phyloP scores from a whole-genome alignment of 2,797 vertebrate species.

The Micromesistius poutassou region DNA sequence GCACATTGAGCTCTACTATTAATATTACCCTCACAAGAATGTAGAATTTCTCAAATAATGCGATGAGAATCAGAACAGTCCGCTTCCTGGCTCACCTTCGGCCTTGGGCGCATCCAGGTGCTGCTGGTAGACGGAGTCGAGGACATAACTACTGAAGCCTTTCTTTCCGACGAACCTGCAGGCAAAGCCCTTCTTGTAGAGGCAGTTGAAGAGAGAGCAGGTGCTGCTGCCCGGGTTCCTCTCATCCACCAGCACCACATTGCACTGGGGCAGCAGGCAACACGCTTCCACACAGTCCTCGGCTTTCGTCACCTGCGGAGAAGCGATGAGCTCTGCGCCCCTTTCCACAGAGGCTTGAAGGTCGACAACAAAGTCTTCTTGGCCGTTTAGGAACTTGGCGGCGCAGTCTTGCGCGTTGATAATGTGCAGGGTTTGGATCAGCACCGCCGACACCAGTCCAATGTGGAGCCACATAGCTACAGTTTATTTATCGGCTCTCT shows the following conservation, averaged over 20 bases:
- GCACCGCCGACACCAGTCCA: background rate
- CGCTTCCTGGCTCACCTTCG: background rate
- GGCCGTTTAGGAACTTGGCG: constrained; percentile 30
- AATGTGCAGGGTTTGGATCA: background rate
- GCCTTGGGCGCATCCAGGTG: constrained; percentile 49
- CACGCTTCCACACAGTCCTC: constrained; percentile 76
- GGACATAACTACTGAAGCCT: constrained; percentile 78
- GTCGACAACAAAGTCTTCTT: constrained; percentile 76
- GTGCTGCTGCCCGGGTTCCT: constrained; percentile 21
- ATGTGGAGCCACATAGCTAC: background rate
- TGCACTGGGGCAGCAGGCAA: constrained; percentile 72
- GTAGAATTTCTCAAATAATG: constrained; percentile 14
- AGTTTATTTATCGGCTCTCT: background rate
- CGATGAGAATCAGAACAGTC: background rate
- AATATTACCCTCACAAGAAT: background rate
- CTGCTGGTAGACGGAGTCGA: constrained; percentile 61
- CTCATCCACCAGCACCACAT: constrained; percentile 79
- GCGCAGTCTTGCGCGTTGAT: background rate
- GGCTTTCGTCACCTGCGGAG: constrained; percentile 42
- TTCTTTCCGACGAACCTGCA: constrained; percentile 81
- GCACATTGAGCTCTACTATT: background rate
- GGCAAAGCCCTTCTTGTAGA: constrained; percentile 79
- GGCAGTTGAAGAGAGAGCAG: constrained; percentile 85
- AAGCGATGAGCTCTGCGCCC: constrained; percentile 78
- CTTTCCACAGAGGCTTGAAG: constrained; percentile 74